Base-by-base conservation (phyloP, 2,888 invertebrate species). In the Drosophila kuntzei region DNA sequence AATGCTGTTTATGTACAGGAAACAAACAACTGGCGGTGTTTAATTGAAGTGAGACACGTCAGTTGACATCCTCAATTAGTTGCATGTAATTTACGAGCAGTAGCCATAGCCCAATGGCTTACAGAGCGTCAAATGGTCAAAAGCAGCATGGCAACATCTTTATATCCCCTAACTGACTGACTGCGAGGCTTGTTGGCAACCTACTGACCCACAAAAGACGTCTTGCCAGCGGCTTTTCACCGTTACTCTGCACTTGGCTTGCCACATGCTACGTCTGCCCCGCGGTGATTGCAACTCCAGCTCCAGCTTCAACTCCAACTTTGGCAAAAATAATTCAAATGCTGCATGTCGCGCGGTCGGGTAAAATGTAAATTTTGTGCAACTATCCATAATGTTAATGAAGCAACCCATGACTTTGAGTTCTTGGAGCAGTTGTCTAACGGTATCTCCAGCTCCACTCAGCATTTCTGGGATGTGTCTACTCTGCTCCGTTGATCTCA, bases 11-110 rank as follows among this genome's bases (percentile, higher is more conserved):
- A 25, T 51, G 49, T 29, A 32, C 63, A 64, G 69, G 66, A 71
- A 76, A 69, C 63, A 34, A 65, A 47, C 57, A 76, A 39, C 58
- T 62, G 47, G 44, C 37, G 32, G 32, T 59, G 67, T 73, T 76
- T 81, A 84, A 87, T 80, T 78, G 81, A 47, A 37, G 68, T 54
- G 57, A 71, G 59, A 68, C 80, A 78, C 71, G 71, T 74, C 78
- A 74, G 76, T 70, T 85, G 87, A 89, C 87, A 87, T 89, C 82
- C 87, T 81, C 85, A 84, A 81, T 89, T 76, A 79, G 81, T 75
- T 87, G 70, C 60, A 69, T 70, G 74, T 70, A 72, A 79, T 87
- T 76, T 76, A 87, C 72, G 75, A 61, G 75, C 55, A 47, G 27
- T 49, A 54, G 71, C 78, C 55, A 46, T 18, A 36, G 58, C 32